A percentile compares a stretch with the other conserved stretches of the same genome.
These are phyloP conservation scores for Drosophila biarmipes DNA, from an alignment of 1,140 invertebrate species.

Conservation along the genomic window DNA sequence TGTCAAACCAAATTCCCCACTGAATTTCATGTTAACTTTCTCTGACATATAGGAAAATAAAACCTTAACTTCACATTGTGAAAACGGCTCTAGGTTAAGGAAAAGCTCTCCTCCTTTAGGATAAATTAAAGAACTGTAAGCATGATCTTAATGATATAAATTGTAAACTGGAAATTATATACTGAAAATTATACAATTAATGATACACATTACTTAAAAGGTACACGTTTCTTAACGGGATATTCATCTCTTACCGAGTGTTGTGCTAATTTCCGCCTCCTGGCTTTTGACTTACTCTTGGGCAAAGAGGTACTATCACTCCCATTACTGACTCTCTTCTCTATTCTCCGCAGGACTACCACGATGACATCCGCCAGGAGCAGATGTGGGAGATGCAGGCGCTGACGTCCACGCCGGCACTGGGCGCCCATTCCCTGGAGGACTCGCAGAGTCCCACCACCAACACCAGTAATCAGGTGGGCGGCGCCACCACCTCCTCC, in stretches of 20 bases:
- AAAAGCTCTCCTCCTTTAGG: no score
- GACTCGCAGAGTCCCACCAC: constrained; percentile 78
- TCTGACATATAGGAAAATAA: no score
- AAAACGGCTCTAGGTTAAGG: no score
- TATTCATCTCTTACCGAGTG: background rate
- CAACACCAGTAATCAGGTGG: constrained; percentile 31
- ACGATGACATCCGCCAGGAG: constrained; percentile 93
- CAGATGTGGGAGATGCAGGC: constrained; percentile 94
- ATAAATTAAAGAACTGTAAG: no score
- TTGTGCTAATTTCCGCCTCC: background rate
- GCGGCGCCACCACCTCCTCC: constrained; percentile 15
- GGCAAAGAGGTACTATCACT: background rate
- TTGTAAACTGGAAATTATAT: no score
- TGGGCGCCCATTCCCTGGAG: constrained; percentile 63
- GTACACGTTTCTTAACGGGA: no score
- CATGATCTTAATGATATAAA: no score
- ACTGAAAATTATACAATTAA: no score
- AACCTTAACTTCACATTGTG: no score
- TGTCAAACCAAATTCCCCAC: no score
- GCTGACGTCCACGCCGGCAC: constrained; percentile 85
- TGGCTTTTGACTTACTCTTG: background rate
- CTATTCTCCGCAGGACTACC: constrained; percentile 88
- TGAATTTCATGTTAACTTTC: no score
- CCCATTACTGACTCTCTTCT: background rate
- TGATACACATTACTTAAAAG: no score